Evolutionary conservation across 2,888 invertebrate genomes (phyloP).

Genomic region (Anoplius nigerrimus): DNA sequence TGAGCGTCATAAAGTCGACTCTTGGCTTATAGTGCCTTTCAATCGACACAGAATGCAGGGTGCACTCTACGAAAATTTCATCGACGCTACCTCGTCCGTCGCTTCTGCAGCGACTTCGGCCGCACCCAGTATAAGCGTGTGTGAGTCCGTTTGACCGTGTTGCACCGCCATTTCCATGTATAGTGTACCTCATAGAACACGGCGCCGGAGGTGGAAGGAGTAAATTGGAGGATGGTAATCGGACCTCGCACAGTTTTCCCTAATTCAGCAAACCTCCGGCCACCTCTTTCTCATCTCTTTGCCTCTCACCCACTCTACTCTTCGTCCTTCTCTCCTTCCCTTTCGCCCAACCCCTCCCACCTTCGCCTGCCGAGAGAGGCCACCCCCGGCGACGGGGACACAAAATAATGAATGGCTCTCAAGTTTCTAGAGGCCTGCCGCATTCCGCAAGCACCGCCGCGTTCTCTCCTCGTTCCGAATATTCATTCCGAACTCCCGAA

Average conservation of each 20-base stretch:
- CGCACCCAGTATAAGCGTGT: neutral
- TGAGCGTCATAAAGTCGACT: too few relatives aligned
- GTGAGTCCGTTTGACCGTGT: neutral
- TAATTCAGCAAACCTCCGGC: constrained; percentile 56
- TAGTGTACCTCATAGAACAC: constrained; percentile 4
- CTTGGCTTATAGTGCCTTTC: too few relatives aligned
- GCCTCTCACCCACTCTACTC: constrained; percentile 13
- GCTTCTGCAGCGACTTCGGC: too few relatives aligned
- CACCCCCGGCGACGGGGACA: constrained; percentile 17
- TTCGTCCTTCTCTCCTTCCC: neutral
- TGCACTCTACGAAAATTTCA: too few relatives aligned
- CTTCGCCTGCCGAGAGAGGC: constrained; percentile 1
- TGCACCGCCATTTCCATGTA: constrained; percentile 7
- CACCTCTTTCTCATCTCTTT: constrained; percentile 32
- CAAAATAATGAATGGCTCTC: constrained; percentile 53
- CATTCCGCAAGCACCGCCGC: constrained; percentile 38
- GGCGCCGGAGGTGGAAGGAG: constrained; percentile 29
- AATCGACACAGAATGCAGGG: too few relatives aligned
- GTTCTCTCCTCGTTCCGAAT: constrained; percentile 31
- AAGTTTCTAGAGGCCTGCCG: constrained; percentile 40
- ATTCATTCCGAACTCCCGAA: constrained; percentile 44
- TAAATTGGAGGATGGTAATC: constrained; percentile 62
- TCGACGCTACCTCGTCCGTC: too few relatives aligned
- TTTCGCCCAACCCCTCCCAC: neutral
- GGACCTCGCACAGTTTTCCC: constrained; percentile 55